Base-by-base conservation (phyloP, 2,113 vertebrate species). In the Gasterosteus nipponicus region DNA sequence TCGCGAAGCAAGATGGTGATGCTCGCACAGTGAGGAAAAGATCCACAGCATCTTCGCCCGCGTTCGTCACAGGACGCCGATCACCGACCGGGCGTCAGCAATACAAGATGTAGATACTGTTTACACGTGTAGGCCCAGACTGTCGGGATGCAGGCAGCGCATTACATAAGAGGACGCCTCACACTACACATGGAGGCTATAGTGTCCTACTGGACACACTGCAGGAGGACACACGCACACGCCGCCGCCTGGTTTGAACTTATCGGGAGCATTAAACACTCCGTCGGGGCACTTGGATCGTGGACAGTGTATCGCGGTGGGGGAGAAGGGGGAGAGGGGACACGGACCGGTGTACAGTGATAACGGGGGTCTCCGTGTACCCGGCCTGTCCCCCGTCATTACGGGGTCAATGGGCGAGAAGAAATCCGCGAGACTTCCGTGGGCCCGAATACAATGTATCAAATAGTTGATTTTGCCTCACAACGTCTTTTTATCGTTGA, bases 91-190 rank as follows among this genome's bases (percentile, higher is more conserved):
- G 31, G 76, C 57, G 26, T 54, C 16, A 2, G 7, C 18, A 60
- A 38, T 3, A 54, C 18, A 41, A 46, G 7, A 33, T 0, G 18
- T 12, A 26, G 80, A 53, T n/a, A 22, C 11, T 79, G 65, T 84
- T 86, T 53, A 70, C 87, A 87, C 87, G 81, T 87, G 83, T 56
- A 77, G 79, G 82, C 75, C 86, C 75, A 38, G 74, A 42, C 80
- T 68, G 71, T 69, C 49, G 57, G 85, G 67, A 80, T 80, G 77
- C 80, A 63, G 83, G 85, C 89, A 81, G 68, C 75, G 68, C 72
- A 80, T 93, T 93, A 90, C 88, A 87, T 91, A 93, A 93, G 86
- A 82, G 81, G 82, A 88, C 87, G 78, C 63, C 42, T 71, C 15
- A 29, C 78, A 70, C 47, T 33, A 63, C 61, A 76, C 81, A 77